Conservation (phyloP, 2,113 vertebrate species). For the Gobio gobio region DNA sequence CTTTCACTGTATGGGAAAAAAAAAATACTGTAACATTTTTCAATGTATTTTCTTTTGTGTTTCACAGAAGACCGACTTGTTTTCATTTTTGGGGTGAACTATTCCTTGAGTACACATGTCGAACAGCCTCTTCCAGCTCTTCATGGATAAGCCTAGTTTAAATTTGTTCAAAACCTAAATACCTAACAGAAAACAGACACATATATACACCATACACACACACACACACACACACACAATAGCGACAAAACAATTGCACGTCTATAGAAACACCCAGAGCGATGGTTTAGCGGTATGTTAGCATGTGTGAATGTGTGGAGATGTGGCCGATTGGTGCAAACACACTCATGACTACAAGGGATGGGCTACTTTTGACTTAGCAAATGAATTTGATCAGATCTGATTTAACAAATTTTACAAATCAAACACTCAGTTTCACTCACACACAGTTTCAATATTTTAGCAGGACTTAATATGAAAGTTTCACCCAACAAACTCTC, state of each 20-base stretch:
- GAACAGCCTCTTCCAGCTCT: not conserved
- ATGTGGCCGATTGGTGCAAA: constrained; percentile 48
- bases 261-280: constrained; percentile 46
- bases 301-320: constrained; percentile 29
- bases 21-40: not conserved
- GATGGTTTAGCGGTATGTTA: constrained; percentile 50
- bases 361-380: constrained; percentile 8
- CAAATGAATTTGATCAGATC: constrained; percentile 13
- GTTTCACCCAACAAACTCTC: constrained; percentile 31
- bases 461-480: constrained; percentile 1
- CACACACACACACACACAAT: constrained; percentile 39
- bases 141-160: not conserved
- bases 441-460: constrained; percentile 1
- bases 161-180: not conserved
- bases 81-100: not conserved
- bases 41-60: not conserved
- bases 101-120: not conserved
- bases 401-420: not conserved
- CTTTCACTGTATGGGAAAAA: not conserved
- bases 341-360: constrained; percentile 29
- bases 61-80: not conserved
- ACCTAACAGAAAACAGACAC: not conserved
- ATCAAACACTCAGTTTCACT: too few relatives aligned
- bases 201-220: constrained; percentile 26
- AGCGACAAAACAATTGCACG: constrained; percentile 43